These are phyloP conservation scores for Schizopygopsis malacanthus DNA, from an alignment of 2,797 vertebrate species.

Conservation along the genomic window DNA sequence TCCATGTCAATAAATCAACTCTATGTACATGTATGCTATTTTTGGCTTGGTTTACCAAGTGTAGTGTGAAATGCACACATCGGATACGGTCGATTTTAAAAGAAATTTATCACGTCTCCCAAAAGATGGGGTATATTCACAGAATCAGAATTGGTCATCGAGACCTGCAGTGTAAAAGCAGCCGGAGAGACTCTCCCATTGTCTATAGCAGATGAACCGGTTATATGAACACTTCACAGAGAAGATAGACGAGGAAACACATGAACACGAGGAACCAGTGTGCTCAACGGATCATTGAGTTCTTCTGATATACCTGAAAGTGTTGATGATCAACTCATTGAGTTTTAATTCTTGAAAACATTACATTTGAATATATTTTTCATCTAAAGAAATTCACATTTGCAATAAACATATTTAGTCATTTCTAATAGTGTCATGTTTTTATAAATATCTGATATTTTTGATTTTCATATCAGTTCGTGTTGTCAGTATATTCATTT, in stretches of 20 bases:
- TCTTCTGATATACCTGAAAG: neutral
- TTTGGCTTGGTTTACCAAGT: too few relatives aligned
- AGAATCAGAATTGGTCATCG: too few relatives aligned
- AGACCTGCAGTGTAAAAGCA: too few relatives aligned
- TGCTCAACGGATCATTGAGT: neutral
- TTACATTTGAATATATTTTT: too few relatives aligned
- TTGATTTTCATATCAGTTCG: neutral
- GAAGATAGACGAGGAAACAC: neutral
- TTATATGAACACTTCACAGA: slow-evolving; percentile 11
- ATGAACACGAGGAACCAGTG: neutral
- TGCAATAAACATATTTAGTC: neutral
- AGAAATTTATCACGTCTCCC: too few relatives aligned
- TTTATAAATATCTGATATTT: neutral
- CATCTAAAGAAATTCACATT: too few relatives aligned
- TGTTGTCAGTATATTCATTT: neutral
- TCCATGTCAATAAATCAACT: too few relatives aligned
- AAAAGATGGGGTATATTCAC: too few relatives aligned
- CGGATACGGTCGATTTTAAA: too few relatives aligned
- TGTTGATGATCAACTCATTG: neutral
- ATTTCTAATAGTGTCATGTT: neutral
- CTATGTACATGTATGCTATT: too few relatives aligned
- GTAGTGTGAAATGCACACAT: too few relatives aligned
- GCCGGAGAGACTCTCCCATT: neutral
- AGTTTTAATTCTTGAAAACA: neutral
- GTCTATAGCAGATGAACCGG: neutral